Evolutionary conservation across 2,113 vertebrate genomes (phyloP).

Genomic region (Rhinolophus sinicus): DNA sequence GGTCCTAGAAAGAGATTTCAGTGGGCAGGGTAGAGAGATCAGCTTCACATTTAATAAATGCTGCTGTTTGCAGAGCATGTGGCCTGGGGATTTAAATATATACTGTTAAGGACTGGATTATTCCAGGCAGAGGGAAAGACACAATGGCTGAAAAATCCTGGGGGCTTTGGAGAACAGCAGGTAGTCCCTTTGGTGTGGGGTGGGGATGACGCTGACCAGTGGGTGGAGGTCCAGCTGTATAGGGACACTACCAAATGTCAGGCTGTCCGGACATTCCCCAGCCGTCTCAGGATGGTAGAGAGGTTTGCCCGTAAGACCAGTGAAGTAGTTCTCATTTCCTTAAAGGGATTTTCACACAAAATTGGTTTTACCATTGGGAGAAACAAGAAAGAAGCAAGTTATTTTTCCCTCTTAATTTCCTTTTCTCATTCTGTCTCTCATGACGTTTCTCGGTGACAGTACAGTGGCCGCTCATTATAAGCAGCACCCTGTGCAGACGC

Average conservation of each 20-base stretch:
- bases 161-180: neutral
- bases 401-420: neutral
- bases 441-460: neutral
- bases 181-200: neutral
- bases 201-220: neutral
- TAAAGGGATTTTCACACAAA: neutral
- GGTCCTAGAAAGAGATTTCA: neutral
- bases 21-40: neutral
- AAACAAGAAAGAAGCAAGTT: neutral
- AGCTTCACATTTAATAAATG: neutral
- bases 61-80: neutral
- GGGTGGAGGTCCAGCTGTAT: neutral
- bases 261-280: neutral
- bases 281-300: neutral
- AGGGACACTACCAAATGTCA: rapidly evolving
- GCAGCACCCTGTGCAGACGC: rapidly evolving
- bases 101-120: neutral
- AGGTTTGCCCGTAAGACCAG: neutral
- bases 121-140: neutral
- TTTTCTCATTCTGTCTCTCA: neutral
- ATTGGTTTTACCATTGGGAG: neutral
- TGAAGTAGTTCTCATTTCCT: neutral
- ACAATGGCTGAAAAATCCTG: neutral
- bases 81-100: neutral
- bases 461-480: rapidly evolving